phyloP scores from a whole-genome alignment of 2,888 invertebrate genomes.

The Macrosiphum euphorbiae region DNA sequence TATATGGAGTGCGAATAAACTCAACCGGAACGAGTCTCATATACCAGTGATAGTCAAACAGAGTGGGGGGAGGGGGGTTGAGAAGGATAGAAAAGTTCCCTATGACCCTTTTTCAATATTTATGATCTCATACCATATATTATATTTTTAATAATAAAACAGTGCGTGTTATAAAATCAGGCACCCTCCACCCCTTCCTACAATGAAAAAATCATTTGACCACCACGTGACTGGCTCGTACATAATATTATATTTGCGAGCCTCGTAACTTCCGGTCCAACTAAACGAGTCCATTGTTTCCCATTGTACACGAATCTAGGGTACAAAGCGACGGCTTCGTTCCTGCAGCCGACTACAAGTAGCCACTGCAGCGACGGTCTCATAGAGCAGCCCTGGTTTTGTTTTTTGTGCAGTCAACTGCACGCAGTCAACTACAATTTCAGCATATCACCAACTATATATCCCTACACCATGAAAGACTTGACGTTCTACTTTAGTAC shows the following conservation, averaged over 20 bases:
- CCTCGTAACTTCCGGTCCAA: neutral
- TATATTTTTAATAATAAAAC: no score
- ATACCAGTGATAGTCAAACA: neutral
- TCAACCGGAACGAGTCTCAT: neutral
- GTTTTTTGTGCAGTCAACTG: neutral
- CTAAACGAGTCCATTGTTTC: neutral
- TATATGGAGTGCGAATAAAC: neutral
- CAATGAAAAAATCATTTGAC: no score
- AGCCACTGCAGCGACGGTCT: neutral
- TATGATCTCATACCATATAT: no score
- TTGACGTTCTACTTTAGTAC: neutral
- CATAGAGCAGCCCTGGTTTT: neutral
- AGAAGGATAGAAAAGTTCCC: no score
- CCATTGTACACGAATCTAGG: neutral
- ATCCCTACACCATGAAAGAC: neutral
- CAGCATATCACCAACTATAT: neutral
- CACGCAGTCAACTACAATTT: neutral
- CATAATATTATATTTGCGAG: neutral
- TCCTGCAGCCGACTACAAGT: neutral
- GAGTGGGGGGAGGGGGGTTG: no score
- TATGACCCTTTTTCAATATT: no score
- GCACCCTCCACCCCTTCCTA: no score
- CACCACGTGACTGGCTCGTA: no score
- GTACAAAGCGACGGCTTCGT: neutral
- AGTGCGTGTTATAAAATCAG: no score